Base-by-base conservation (phyloP, 2,888 invertebrate species). In the Drosophila sordidula region DNA sequence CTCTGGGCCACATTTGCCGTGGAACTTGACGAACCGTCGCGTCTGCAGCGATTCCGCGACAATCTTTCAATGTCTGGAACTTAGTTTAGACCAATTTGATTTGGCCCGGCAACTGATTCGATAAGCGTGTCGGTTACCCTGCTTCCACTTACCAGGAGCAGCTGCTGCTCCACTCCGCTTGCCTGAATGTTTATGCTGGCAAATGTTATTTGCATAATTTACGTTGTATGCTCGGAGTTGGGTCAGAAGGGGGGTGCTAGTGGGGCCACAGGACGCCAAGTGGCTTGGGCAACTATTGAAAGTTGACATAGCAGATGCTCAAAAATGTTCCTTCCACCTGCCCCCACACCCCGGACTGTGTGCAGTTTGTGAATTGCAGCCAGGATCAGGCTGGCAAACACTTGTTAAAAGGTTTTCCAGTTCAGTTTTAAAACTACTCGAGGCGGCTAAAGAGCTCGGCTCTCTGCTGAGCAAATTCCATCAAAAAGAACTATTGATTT, bases 191-290 rank as follows among this genome's bases (percentile, higher is more conserved):
- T 86, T 89, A 87, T 89, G 79, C 77, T 81, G 76, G 84, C 75
- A 82, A 84, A 86, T 86, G 89, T 84, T 86, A 89, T 86, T 86
- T 87, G 87, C 85, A 86, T 87, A 86, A 89, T 87, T 85, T 88
- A 87, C 70, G 68, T 77, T 83, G 79, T 78, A 70, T 77, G 74
- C 54, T 79, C 76, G 51, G 25, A 39, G 11, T 11, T 9, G 4
- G 34, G 22, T 22, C 26, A 9, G 22, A 16, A 42, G 32, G 34
- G 11, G 54, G 12, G 47, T 6, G 34, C 18, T 2, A 25, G 29
- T 29, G 9, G 29, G 4, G 32, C 6, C 8, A 22, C 32, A 69
- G 73, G 55, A 68, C 54, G 68, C 41, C 68, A 25, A 67, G 67
- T 56, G 57, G 57, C 67, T 67, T 67, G 57, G 68, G 57, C 50